Conservation (phyloP, 2,113 vertebrate species). For the Elachura formosa region DNA sequence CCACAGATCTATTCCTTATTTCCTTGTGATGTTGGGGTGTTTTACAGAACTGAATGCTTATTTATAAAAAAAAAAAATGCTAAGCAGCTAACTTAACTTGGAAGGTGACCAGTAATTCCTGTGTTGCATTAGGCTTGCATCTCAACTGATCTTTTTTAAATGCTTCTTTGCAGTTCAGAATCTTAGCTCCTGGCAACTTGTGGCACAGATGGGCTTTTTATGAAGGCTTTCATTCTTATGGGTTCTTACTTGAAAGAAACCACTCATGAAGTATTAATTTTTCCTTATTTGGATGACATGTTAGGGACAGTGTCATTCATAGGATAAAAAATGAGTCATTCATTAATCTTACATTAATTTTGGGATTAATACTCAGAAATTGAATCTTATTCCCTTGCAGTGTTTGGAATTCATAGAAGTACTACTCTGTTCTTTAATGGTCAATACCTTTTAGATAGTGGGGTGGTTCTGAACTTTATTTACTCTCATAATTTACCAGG, state of each 20-base stretch:
- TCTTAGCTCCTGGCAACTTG: not conserved
- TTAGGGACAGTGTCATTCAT: not conserved
- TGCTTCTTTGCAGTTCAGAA: not conserved
- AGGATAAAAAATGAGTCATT: not conserved
- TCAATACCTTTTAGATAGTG: not conserved
- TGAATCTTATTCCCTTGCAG: not conserved
- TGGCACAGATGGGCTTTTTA: not conserved
- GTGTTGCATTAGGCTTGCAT: not conserved
- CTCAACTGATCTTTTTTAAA: not conserved
- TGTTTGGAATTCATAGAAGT: not conserved
- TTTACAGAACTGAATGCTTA: not conserved
- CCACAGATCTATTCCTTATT: not conserved
- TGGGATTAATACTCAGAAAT: not conserved
- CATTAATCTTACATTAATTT: not conserved
- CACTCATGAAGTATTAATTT: accelerated
- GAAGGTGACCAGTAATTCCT: not conserved
- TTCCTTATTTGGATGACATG: not conserved
- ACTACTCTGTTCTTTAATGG: not conserved
- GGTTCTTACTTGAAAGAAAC: not conserved
- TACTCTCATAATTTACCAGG: not conserved
- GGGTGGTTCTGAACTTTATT: not conserved
- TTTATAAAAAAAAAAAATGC: not conserved
- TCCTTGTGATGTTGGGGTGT: not conserved
- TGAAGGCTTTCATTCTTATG: not conserved
- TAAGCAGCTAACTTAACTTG: not conserved